These are phyloP conservation scores for Ferrisia virgata DNA, from an alignment of 2,888 invertebrate species.

Conservation along the genomic window DNA sequence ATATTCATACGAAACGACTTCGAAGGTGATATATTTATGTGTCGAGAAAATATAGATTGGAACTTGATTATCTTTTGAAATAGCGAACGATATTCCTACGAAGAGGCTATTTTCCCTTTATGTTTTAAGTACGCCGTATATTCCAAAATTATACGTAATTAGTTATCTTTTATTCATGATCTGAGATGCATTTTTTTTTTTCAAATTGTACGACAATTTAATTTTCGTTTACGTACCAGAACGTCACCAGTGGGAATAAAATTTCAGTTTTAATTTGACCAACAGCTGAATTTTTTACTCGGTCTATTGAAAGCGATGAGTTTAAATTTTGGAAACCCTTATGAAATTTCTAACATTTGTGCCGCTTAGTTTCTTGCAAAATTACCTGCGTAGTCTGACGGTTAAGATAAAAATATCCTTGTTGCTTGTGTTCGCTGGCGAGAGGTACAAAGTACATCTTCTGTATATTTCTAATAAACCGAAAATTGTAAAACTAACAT, in stretches of 20 bases:
- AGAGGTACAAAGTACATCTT: background rate
- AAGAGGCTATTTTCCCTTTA: background rate
- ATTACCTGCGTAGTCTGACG: background rate
- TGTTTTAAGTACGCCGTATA: too few species aligned
- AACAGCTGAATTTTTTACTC: background rate
- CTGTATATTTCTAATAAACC: constrained; percentile 1
- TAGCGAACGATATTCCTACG: background rate
- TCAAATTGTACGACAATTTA: too few species aligned
- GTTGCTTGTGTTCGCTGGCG: background rate
- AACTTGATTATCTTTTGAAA: background rate
- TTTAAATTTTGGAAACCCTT: background rate
- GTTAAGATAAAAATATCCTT: background rate
- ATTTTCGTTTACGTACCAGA: too few species aligned
- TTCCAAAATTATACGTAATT: too few species aligned
- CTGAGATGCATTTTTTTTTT: too few species aligned
- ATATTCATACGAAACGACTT: too few species aligned
- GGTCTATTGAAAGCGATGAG: background rate
- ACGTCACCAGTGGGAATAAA: too few species aligned
- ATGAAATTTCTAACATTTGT: background rate
- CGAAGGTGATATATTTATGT: too few species aligned
- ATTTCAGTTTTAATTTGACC: too few species aligned
- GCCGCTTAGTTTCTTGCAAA: background rate
- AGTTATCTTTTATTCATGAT: too few species aligned
- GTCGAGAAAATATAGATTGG: background rate
- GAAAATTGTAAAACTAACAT: constrained; percentile 35